Evolutionary conservation across 2,113 vertebrate genomes (phyloP), one percentile per base, ranked within the genome.

Genomic region (Choloepus hoffmanni): DNA sequence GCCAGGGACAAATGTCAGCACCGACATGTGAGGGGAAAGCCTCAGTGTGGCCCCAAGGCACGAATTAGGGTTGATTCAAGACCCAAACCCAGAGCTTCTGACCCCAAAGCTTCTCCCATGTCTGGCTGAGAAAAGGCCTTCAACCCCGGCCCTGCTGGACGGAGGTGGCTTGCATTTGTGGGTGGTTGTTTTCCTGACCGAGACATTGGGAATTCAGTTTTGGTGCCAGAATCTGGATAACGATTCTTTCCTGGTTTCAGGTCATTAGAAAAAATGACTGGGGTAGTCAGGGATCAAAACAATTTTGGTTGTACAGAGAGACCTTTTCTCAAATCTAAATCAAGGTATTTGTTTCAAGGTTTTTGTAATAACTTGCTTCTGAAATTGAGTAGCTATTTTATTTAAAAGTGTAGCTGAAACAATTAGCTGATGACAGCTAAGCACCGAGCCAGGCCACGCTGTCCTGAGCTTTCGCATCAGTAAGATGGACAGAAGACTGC

Each of bases 1-100:
- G 55, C 78, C 40, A 19, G 2, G 0, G 0, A 3, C 12, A 1
- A 1, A 4, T 0, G 26, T 24, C 26, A 3, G 21, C 3, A 28
- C 24, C 21, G 5, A 30, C 12, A 15, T 2, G 18, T 16, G 40
- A 23, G 45, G 26, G 33, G 63, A 9, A 2, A 11, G 43, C 21
- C 62, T 40, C 8, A 15, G 76, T 16, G 33, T 13, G 45, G n/a
- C 53, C 23, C 33, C 12, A 2, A 10, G 82, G 18, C 58, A 45
- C 0, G 7, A 67, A 19, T 24, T 8, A n/a, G 28, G 43, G 81
- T 28, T 40, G 65, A 13, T 15, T 33, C 28, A 2, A 33, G 62
- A 62, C 45, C 30, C 14, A 58, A 26, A 58, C 68, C 19, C 21
- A 18, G 30, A 43, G 3, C 48, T 88, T 15, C 62, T 78, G 70